Evolutionary conservation across 2,797 vertebrate species (phyloP).

Genomic region (Artibeus lituratus): DNA sequence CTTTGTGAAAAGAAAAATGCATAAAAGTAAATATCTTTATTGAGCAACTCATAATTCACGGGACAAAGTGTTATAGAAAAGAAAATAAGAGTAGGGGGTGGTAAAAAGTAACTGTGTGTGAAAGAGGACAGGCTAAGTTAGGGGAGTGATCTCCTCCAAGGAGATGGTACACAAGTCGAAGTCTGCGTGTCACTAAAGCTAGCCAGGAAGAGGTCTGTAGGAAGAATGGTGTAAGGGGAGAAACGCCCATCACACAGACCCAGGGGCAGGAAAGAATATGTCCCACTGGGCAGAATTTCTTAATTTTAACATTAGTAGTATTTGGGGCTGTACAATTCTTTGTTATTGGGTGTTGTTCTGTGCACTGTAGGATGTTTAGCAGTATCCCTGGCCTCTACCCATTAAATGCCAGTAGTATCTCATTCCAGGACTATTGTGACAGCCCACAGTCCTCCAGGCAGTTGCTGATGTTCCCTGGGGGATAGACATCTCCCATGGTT

Average conservation of each 20-base stretch:
- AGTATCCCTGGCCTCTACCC: neutral
- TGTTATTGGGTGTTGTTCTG: neutral
- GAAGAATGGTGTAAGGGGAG: neutral
- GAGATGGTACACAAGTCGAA: neutral
- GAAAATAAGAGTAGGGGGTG: neutral
- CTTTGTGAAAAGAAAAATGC: slow-evolving; percentile 50
- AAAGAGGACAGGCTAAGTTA: neutral
- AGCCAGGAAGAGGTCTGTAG: neutral
- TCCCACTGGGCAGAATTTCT: neutral
- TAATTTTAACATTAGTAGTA: neutral
- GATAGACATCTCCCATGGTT: neutral
- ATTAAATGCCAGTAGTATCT: neutral
- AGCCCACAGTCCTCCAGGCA: neutral
- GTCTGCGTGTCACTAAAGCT: neutral
- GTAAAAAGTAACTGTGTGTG: neutral
- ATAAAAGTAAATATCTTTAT: slow-evolving; percentile 9
- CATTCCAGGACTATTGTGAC: neutral
- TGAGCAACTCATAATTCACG: slow-evolving; percentile 23
- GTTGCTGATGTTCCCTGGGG: neutral
- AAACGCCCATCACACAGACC: neutral
- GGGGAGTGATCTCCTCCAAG: neutral
- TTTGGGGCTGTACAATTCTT: neutral
- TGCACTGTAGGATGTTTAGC: neutral
- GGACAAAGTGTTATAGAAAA: neutral
- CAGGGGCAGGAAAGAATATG: neutral